Percentiles rank a stretch among this genome's conserved stretches.
Evolutionary conservation across 2,797 vertebrate species (phyloP).

Genomic region (Malurus splendens): DNA sequence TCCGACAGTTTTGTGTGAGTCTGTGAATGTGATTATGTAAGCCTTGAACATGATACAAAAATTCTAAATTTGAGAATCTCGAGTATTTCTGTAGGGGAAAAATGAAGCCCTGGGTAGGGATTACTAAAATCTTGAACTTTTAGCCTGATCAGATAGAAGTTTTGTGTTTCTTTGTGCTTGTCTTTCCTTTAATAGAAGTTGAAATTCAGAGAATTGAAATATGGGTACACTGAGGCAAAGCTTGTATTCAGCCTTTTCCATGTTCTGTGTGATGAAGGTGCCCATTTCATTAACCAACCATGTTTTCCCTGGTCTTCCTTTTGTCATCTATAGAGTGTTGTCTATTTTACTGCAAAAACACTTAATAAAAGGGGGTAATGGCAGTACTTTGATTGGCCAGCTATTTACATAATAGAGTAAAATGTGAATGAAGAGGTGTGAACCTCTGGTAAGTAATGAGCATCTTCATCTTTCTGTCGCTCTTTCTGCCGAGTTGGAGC

Average conservation of each 20-base stretch:
- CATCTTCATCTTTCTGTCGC: neutral
- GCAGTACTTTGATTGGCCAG: neutral
- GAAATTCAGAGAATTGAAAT: neutral
- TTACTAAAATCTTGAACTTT: neutral
- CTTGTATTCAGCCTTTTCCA: neutral
- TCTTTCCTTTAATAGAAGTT: neutral
- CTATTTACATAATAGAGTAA: neutral
- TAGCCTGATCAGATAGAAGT: neutral
- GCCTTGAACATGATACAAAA: neutral
- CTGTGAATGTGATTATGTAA: neutral
- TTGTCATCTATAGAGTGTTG: neutral
- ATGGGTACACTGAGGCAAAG: neutral
- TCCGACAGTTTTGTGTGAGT: neutral
- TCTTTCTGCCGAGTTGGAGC: neutral
- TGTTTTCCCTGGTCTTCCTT: neutral
- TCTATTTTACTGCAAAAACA: neutral
- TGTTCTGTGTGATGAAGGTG: accelerated
- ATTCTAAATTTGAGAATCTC: neutral
- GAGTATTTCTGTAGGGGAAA: neutral
- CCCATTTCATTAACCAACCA: neutral
- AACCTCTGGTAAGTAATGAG: neutral
- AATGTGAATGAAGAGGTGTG: neutral
- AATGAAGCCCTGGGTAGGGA: neutral
- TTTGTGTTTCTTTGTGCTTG: neutral
- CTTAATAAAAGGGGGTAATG: neutral